phyloP scores from a whole-genome alignment of 2,888 invertebrate species.

The Tenodera sinensis region DNA sequence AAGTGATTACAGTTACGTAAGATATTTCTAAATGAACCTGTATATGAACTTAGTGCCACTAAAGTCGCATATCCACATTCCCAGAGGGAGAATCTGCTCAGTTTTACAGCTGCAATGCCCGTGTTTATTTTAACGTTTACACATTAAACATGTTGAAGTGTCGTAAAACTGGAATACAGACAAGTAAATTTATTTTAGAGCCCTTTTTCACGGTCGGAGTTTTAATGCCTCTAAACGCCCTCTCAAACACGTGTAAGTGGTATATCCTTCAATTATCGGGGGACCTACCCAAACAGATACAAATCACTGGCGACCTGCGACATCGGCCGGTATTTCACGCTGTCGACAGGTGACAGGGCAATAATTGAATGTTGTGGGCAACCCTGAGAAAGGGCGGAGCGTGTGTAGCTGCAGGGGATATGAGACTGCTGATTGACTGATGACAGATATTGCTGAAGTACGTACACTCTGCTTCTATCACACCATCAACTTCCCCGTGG shows the following conservation, averaged over 20 bases:
- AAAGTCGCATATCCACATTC: no score
- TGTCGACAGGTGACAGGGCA: not conserved
- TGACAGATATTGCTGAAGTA: not conserved
- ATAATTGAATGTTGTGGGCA: not conserved
- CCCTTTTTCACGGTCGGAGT: not conserved
- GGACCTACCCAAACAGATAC: not conserved
- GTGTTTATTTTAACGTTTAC: not conserved
- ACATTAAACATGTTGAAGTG: not conserved
- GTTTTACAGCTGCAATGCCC: not conserved
- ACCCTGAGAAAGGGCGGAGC: not conserved
- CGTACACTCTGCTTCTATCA: not conserved
- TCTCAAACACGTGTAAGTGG: not conserved
- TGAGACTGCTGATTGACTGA: not conserved
- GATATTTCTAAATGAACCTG: no score
- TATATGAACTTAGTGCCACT: no score
- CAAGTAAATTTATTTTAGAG: not conserved
- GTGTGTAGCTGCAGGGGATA: not conserved
- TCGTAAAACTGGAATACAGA: not conserved
- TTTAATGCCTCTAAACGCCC: not conserved
- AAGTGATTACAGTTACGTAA: no score
- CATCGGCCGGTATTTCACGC: not conserved
- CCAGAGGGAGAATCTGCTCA: no score
- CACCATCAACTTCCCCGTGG: no score
- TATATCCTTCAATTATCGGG: not conserved
- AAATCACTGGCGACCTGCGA: not conserved